A percentile compares a stretch with the other conserved stretches of the same genome.
Conservation (phyloP, 2,797 vertebrate genomes). For the Numenius phaeopus region DNA sequence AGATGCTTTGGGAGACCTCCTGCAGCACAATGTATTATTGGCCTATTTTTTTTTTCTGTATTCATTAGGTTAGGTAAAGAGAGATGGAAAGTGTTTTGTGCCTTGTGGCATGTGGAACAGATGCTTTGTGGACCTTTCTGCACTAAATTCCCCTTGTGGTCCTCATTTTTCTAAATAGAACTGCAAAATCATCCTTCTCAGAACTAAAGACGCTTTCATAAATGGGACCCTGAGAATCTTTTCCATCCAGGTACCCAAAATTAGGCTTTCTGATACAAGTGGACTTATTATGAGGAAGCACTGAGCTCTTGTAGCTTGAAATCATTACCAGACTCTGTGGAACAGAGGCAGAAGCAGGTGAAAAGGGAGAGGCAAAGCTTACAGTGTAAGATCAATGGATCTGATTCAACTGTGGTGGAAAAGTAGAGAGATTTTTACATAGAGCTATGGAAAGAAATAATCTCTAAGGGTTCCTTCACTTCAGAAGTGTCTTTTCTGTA, state of each 20-base stretch:
- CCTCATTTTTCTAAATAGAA: background rate
- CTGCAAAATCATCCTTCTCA: background rate
- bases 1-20: background rate
- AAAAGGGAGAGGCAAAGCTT: conserved; percentile 15
- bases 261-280: background rate
- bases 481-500: background rate
- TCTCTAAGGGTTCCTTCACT: background rate
- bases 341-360: background rate
- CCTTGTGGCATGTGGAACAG: background rate
- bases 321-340: background rate
- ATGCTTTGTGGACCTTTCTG: background rate
- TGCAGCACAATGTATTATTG: background rate
- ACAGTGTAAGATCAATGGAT: background rate
- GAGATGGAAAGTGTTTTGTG: background rate
- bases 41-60: background rate
- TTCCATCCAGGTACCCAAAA: conserved; percentile 5
- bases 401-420: background rate
- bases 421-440: background rate
- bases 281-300: background rate
- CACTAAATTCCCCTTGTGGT: background rate
- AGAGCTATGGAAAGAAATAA: background rate
- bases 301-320: background rate
- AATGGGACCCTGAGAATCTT: background rate
- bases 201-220: background rate
- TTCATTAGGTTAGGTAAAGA: background rate